phyloP scores from a whole-genome alignment of 2,888 invertebrate genomes.

The Diaprepes abbreviatus region DNA sequence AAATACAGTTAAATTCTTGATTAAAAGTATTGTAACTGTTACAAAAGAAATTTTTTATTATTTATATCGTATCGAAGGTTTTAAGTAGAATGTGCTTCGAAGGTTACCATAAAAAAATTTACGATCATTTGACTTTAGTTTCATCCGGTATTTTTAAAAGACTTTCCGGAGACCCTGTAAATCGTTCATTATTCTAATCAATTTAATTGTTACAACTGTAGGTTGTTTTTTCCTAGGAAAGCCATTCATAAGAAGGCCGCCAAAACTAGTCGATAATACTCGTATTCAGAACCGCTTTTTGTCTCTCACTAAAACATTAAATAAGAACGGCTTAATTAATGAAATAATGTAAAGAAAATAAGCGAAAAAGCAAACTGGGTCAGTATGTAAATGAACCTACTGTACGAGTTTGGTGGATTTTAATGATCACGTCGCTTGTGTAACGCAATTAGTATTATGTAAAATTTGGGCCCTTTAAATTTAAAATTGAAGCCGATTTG shows the following conservation, averaged over 20 bases:
- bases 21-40: too few species aligned
- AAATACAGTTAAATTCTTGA: too few species aligned
- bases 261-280: background rate
- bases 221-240: background rate
- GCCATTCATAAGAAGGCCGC: background rate
- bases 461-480: constrained; percentile 13
- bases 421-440: constrained; percentile 16
- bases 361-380: constrained; percentile 26
- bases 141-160: too few species aligned
- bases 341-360: constrained; percentile 1
- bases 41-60: too few species aligned
- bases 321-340: background rate
- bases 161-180: too few species aligned
- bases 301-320: background rate
- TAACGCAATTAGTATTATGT: constrained; percentile 16
- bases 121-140: too few species aligned
- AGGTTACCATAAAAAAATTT: too few species aligned
- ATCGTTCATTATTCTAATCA: too few species aligned
- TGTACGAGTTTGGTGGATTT: constrained; percentile 18
- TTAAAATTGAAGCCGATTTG: background rate
- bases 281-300: too few species aligned
- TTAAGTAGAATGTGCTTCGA: too few species aligned
- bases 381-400: constrained; percentile 33
- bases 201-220: too few species aligned
- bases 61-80: too few species aligned